These are phyloP conservation scores for Lampris megalopsis DNA, from an alignment of 2,113 vertebrate genomes.

Conservation along the genomic window DNA sequence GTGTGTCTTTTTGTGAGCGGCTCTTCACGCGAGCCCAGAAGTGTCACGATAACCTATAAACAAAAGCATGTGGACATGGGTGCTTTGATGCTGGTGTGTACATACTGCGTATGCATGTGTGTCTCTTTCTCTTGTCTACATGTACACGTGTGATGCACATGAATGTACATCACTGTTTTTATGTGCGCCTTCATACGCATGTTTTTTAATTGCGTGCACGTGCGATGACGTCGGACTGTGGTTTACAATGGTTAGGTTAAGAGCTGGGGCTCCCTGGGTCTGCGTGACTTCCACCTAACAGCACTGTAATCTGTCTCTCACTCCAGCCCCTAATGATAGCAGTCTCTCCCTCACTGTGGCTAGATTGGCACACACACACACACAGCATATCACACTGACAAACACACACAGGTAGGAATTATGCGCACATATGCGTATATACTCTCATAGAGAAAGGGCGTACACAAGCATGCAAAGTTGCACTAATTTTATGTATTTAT, in stretches of 20 bases:
- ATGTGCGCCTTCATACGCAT: not conserved
- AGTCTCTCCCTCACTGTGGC: conserved; percentile 46
- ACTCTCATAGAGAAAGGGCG: too few species aligned
- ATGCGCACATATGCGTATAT: not conserved
- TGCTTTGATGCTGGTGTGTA: too few species aligned
- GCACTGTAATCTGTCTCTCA: conserved; percentile 68
- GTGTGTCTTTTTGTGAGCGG: not conserved
- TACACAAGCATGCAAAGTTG: too few species aligned
- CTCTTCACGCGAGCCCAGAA: too few species aligned
- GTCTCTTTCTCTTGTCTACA: not conserved
- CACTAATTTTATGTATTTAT: too few species aligned
- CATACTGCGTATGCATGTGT: not conserved
- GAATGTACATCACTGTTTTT: not conserved
- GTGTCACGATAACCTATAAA: too few species aligned
- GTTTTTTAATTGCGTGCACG: conserved; percentile 22
- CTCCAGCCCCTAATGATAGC: conserved; percentile 68
- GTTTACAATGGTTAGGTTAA: conserved; percentile 63
- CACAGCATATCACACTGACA: conserved; percentile 41
- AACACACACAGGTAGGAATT: conserved; percentile 25
- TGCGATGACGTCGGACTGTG: conserved; percentile 50
- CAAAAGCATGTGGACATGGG: too few species aligned
- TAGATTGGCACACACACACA: conserved; percentile 19
- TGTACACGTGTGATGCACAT: not conserved
- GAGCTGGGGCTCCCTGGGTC: conserved; percentile 48
- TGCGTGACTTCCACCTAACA: conserved; percentile 69